A percentile compares a stretch with the other conserved stretches of the same genome.
Conservation (phyloP, 2,888 invertebrate genomes). For the Hyalella azteca region DNA sequence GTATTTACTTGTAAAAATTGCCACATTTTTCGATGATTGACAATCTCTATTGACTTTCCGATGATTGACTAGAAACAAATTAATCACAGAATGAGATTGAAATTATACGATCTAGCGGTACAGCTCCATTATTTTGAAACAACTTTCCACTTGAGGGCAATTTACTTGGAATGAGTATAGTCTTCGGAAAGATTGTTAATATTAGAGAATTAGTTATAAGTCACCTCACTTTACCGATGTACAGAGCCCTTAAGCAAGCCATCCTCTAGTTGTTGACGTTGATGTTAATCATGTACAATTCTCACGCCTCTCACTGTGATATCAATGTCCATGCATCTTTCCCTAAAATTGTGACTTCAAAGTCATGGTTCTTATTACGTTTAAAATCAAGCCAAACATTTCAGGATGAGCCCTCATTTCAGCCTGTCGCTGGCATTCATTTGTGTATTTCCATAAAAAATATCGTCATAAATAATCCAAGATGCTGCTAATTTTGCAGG, state of each 20-base stretch:
- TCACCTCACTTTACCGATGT: constrained; percentile 9
- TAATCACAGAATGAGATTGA: no score
- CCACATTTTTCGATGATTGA: no score
- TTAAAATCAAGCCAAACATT: no score
- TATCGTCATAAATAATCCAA: no score
- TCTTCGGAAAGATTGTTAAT: not conserved
- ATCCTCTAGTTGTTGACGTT: constrained; percentile 27
- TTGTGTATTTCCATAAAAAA: no score
- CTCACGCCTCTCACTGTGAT: constrained; percentile 2
- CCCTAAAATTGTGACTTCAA: not conserved
- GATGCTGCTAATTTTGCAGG: no score
- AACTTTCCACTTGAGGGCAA: no score
- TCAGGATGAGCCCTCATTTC: not conserved
- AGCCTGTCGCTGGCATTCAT: not conserved
- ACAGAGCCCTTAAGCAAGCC: constrained; percentile 36
- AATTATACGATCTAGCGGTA: no score
- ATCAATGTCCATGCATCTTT: not conserved
- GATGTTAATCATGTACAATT: not conserved
- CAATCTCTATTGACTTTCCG: no score
- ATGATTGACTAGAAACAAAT: no score
- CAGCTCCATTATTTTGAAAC: no score
- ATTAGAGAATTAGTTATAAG: not conserved
- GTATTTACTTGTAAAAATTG: no score
- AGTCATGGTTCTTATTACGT: not conserved
- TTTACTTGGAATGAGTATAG: not conserved